Evolutionary conservation across 2,113 vertebrate genomes (phyloP).

Genomic region (Panthera tigris): DNA sequence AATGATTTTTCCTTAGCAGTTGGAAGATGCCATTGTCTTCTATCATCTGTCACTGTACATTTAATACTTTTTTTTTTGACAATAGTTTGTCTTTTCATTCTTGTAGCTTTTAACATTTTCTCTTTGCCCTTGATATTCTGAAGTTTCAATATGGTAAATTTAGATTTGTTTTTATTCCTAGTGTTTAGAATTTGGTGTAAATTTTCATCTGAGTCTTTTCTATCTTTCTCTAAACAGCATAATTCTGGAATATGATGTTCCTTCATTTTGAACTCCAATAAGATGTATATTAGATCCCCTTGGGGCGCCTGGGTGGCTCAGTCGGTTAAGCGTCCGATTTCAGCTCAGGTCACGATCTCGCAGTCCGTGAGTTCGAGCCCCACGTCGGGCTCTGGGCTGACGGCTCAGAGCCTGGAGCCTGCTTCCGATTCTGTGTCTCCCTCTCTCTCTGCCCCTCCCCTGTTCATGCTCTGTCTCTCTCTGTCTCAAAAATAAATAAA

Average conservation of each 20-base stretch:
- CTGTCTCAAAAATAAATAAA: too few species aligned
- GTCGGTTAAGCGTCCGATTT: too few species aligned
- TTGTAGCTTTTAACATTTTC: background rate
- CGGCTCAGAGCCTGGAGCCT: too few species aligned
- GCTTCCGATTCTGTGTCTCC: too few species aligned
- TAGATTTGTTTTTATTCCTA: conserved; percentile 27
- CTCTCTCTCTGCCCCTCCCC: too few species aligned
- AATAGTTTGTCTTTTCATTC: conserved; percentile 1
- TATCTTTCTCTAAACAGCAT: background rate
- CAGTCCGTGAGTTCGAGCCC: too few species aligned
- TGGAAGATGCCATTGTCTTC: background rate
- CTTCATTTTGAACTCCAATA: background rate
- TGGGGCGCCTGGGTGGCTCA: too few species aligned
- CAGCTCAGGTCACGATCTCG: too few species aligned
- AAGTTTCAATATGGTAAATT: conserved; percentile 7
- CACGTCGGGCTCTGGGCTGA: too few species aligned
- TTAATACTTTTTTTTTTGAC: conserved; percentile 19
- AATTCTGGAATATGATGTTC: background rate
- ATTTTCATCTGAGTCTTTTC: conserved; percentile 15
- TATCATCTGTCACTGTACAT: background rate
- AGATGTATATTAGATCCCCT: background rate
- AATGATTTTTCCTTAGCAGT: background rate
- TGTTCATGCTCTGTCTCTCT: too few species aligned
- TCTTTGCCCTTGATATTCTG: conserved; percentile 1
- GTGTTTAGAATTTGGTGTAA: background rate